Evolutionary conservation across 2,888 invertebrate genomes (phyloP), one percentile per base, ranked within the genome.

Genomic region (Phengaris arion): DNA sequence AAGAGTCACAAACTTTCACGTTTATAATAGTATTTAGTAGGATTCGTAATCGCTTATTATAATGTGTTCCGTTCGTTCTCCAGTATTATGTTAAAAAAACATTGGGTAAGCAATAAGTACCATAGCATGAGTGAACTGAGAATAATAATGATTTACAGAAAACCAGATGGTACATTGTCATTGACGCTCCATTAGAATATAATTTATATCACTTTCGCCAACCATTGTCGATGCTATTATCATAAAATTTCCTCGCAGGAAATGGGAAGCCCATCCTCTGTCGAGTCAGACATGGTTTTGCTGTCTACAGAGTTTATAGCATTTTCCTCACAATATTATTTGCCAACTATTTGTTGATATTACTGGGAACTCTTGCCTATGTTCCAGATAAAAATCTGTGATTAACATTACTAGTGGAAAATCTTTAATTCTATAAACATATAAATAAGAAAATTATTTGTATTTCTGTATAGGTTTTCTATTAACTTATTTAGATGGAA

Each of bases 151-250:
- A 35, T 35, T 35, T 35, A 35, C 35, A 35, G 35, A 35, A 35
- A 35, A 64, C 64, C 64, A 64, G 64, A 64, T 64, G 64, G 35
- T 13, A 64, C 64, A 64, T 13, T 15, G 35, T 6, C 35, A 35
- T 35, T 12, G 64, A 45, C 64, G 13, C 64, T 9, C 64, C 64
- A 64, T 64, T 64, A 64, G 35, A 13, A 12, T 12, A 64, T 45
- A 64, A 64, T 64, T 64, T 64, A 64, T 64, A 64, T 64, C 64
- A 64, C 64, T 64, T 64, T 64, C 35, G 64, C 64, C 35, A 64
- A 45, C 64, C 64, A 64, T 45, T 64, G 64, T 64, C 64, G 64
- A 64, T 35, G 64, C 64, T 64, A 64, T 64, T 13, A 64, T 64
- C 64, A 64, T 45, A 64, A 64, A 64, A 64, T 64, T 64, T 64